Evolutionary conservation across 2,888 invertebrate species (phyloP).

Genomic region (Sarcophaga subvicina): DNA sequence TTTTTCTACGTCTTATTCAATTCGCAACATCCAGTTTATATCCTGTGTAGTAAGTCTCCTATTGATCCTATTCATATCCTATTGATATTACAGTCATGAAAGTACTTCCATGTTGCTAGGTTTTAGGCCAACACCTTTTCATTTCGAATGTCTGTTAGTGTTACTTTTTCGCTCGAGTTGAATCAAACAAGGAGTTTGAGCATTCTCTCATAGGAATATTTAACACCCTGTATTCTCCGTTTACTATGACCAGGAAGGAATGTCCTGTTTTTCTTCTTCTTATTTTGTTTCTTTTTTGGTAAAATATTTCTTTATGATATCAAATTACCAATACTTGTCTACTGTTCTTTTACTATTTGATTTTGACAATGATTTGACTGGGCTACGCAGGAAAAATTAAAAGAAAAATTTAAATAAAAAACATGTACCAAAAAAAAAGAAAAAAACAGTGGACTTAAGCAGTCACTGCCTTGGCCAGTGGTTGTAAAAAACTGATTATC

Average conservation of each 20-base stretch:
- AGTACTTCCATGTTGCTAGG: no score
- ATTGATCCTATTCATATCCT: no score
- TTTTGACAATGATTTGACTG: constrained; percentile 59
- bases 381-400: constrained; percentile 44
- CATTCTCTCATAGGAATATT: neutral
- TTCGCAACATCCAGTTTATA: no score
- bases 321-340: constrained; percentile 52
- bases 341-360: constrained; percentile 11
- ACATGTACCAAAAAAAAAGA: constrained; percentile 34
- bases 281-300: no score
- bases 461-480: neutral
- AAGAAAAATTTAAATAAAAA: neutral
- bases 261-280: neutral
- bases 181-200: no score
- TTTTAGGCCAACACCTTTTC: no score
- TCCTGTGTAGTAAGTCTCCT: no score
- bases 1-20: no score
- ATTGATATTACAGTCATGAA: no score
- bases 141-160: no score
- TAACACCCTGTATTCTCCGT: neutral
- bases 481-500: constrained; percentile 58
- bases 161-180: no score
- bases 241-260: neutral
- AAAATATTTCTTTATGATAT: constrained; percentile 46
- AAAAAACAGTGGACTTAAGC: constrained; percentile 44